Evolutionary conservation across 2,888 invertebrate species (phyloP), one percentile per base, ranked within the genome.

Genomic region (Lagria hirta): DNA sequence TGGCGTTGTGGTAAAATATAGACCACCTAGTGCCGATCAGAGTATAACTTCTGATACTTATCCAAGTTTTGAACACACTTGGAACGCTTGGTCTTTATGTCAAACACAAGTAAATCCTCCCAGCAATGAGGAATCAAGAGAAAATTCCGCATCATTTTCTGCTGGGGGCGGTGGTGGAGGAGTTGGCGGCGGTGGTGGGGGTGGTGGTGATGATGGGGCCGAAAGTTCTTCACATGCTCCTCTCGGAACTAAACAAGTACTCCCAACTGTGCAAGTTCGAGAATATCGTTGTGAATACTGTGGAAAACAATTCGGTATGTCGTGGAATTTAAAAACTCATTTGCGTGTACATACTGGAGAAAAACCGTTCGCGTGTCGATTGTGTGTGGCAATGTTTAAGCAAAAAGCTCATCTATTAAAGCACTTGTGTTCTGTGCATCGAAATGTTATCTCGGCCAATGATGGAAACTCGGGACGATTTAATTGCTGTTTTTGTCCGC

Each of bases 361-460:
- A 60, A 91, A 90, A 68, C 90, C 90, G 1, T 91, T 91, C 66
- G 90, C 90, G 55, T 91, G 90, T 76, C 80, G 90, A 58, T 78
- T 90, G 28, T 91, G 90, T 66, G 88, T 90, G 44, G 90, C 90
- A 40, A 91, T 90, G 90, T 91, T 91, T 71, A 91, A 91, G 72
- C 90, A 91, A 65, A 91, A 91, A 69, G 90, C 90, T 3, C 90
- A 91, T 68, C 75, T 91, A 57, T 72, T 91, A 46, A 91, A 90
- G 74, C 90, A 91, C 66, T 77, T 91, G 65, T 90, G 90, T 72
- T 90, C 90, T 51, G 90, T 91, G 48, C 90, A 91, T 76, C 81
- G 90, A 55, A 88, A 88, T 69, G 88, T 90, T 49, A 90, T 90
- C 70, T 88, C 88, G 24, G 86, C 87, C 22, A 85, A 86, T 53